These are phyloP conservation scores for Tinea semifulvella DNA, from an alignment of 2,888 invertebrate genomes.

Conservation along the genomic window DNA sequence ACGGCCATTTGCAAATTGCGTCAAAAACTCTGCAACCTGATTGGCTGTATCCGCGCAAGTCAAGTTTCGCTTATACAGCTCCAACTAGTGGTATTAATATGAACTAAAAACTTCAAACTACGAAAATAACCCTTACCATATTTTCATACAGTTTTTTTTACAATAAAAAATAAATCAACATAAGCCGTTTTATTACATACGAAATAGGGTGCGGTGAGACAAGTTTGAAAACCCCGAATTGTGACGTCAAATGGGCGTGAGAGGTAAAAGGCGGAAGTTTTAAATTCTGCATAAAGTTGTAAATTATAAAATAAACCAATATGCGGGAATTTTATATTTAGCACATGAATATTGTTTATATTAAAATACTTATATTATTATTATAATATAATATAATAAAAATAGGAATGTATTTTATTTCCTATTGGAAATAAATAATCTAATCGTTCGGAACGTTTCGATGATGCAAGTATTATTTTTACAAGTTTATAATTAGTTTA, in stretches of 20 bases:
- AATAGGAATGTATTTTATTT: no score
- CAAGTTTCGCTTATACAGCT: conserved; percentile 32
- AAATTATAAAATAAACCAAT: no score
- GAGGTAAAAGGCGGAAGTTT: conserved; percentile 37
- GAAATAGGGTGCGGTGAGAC: conserved; percentile 59
- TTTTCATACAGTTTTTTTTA: conserved; percentile 16
- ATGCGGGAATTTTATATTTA: no score
- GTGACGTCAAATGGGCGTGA: conserved; percentile 69
- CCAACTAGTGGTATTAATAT: conserved; percentile 32
- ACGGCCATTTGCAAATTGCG: conserved; percentile 70
- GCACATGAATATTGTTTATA: no score
- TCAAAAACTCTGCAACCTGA: conserved; percentile 58
- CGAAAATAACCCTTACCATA: conserved; percentile 18
- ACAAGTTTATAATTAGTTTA: no score
- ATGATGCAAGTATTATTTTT: no score
- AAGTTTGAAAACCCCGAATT: conserved; percentile 52
- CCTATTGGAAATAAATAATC: no score
- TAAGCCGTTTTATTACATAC: conserved; percentile 30
- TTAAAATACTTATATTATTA: no score
- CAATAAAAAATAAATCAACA: conserved; percentile 19
- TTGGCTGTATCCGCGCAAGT: conserved; percentile 56
- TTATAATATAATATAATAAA: no score
- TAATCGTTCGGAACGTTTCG: no score
- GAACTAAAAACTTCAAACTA: conserved; percentile 25
- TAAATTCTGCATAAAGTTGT: no score